Base-by-base conservation (phyloP, 2,888 invertebrate genomes). In the Lymantria dispar region DNA sequence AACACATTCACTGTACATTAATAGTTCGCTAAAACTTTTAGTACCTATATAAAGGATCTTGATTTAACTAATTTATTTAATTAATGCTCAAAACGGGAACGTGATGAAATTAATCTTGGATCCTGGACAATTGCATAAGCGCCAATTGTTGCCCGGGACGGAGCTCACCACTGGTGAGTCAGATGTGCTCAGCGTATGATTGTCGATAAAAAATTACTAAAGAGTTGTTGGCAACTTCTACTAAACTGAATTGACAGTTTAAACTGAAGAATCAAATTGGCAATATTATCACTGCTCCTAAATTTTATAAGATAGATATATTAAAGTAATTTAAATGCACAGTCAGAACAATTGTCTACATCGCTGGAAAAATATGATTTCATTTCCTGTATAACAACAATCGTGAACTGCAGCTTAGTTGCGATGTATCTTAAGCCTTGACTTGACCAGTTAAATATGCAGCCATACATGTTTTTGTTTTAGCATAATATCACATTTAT, bases 51-150 rank as follows among this genome's bases (percentile, higher is more conserved):
- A 22, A n/a, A 3, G 5, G 2, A 3, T 22, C 22, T 22, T 22
- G 22, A 22, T 3, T 22, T 22, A 22, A 22, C 22, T 22, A 22
- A 22, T 5, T 22, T 22, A 22, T 22, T 5, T 22, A 3, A 22
- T 22, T 22, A 22, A 22, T 3, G 22, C 22, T 22, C 22, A 22
- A 22, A 22, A 22, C 22, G 22, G 22, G 22, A 2, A 22, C 22
- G 22, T 22, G 22, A 52, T 54, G 12, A n/a, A 1, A 39, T n/a
- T 15, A 41, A 15, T 41, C 36, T 29, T 14, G 14, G 5, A 44
- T 74, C 70, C 73, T 78, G 77, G 76, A 78, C 74, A 79, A 77
- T 86, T 87, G 85, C 83, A 84, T 84, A 85, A 85, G 81, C 74
- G 76, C 73, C 78, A 80, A 82, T 72, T 75, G 74, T 72, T 65